A percentile compares a stretch with the other conserved stretches of the same genome.
phyloP scores from a whole-genome alignment of 2,888 invertebrate genomes.

The Xylota sylvarum region DNA sequence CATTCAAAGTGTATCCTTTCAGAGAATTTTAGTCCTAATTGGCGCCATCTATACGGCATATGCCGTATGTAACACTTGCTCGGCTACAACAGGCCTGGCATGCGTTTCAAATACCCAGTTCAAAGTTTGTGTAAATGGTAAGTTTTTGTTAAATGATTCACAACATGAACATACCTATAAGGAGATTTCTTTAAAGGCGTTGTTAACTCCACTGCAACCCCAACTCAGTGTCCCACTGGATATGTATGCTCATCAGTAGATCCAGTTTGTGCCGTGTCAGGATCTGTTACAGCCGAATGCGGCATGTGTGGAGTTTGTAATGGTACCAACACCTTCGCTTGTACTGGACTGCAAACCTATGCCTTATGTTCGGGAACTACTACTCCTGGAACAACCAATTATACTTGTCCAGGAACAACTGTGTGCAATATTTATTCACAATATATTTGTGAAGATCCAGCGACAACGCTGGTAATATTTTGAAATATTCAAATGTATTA shows the following conservation, averaged over 20 bases:
- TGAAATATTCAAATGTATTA: too few species aligned
- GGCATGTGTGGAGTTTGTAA: conserved; percentile 23
- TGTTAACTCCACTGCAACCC: neutral
- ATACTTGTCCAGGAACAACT: conserved; percentile 17
- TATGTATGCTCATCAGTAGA: conserved; percentile 38
- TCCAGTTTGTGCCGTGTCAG: conserved; percentile 22
- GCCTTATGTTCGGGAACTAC: conserved; percentile 20
- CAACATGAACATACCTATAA: neutral
- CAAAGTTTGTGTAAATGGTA: conserved; percentile 50
- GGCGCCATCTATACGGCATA: conserved; percentile 1
- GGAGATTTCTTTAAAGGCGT: neutral
- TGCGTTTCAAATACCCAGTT: conserved; percentile 56
- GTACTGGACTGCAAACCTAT: conserved; percentile 15
- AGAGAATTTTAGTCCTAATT: conserved; percentile 22
- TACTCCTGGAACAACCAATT: neutral
- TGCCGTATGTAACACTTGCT: conserved; percentile 54
- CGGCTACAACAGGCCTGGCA: conserved; percentile 20
- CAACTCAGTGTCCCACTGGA: conserved; percentile 39
- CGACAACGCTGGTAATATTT: conserved; percentile 29
- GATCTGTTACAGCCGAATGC: conserved; percentile 14
- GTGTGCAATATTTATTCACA: conserved; percentile 41
- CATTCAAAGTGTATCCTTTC: neutral
- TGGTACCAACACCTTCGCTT: conserved; percentile 5
- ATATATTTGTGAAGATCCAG: conserved; percentile 48
- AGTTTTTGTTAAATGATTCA: neutral